phyloP scores from a whole-genome alignment of 2,113 vertebrate genomes.

The Pygoscelis adeliae region DNA sequence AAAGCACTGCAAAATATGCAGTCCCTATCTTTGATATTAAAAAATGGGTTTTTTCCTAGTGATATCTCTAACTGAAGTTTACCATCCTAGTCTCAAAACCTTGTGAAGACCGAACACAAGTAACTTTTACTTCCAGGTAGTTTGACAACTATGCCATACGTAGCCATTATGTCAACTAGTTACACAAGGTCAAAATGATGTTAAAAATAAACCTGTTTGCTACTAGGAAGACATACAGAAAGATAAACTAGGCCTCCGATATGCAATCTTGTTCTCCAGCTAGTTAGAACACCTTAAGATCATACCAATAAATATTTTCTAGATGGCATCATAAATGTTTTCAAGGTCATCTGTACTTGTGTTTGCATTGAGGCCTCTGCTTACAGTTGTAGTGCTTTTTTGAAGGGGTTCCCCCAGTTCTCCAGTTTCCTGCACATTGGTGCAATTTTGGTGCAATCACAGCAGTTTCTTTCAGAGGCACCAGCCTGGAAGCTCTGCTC shows the following conservation, averaged over 20 bases:
- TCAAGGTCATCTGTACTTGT: not conserved
- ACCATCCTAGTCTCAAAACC: not conserved
- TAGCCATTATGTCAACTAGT: not conserved
- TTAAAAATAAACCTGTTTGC: not conserved
- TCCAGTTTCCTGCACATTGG: not conserved
- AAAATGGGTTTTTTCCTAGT: not conserved
- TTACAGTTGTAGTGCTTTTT: not conserved
- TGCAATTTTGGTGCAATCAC: not conserved
- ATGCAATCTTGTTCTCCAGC: not conserved
- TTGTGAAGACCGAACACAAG: not conserved
- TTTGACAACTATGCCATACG: not conserved
- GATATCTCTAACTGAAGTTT: not conserved
- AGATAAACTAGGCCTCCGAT: not conserved
- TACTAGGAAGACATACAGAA: not conserved
- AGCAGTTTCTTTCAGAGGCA: not conserved
- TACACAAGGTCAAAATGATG: not conserved
- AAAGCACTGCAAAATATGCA: not conserved
- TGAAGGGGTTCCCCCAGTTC: not conserved
- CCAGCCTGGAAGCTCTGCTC: not conserved
- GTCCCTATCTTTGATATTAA: accelerated
- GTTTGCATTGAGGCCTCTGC: not conserved
- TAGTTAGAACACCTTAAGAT: not conserved
- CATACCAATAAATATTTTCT: not conserved
- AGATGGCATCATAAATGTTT: not conserved
- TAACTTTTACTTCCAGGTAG: not conserved